These are phyloP conservation scores for Myodes glareolus DNA, from an alignment of 2,113 vertebrate genomes.

Conservation along the genomic window DNA sequence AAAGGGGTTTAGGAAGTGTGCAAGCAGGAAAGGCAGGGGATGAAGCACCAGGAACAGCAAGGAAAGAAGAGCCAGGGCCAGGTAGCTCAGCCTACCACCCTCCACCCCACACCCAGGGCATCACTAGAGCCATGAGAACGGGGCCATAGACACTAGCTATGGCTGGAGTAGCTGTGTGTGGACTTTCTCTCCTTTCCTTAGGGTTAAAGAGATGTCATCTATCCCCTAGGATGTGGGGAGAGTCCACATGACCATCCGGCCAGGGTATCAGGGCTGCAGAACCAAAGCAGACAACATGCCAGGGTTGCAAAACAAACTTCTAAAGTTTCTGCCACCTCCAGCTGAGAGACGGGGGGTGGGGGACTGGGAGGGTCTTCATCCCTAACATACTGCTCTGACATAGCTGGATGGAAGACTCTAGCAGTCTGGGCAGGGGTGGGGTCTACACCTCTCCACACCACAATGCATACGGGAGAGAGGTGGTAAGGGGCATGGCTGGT, in stretches of 20 bases:
- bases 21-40: rapidly evolving
- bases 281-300: neutral
- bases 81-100: rapidly evolving
- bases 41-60: neutral
- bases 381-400: neutral
- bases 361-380: neutral
- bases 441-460: neutral
- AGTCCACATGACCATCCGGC: neutral
- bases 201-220: neutral
- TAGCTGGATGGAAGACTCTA: neutral
- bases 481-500: too few species aligned
- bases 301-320: neutral
- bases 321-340: neutral
- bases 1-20: neutral
- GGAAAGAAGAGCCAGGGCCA: neutral
- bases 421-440: neutral
- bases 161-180: neutral
- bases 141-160: neutral
- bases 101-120: neutral
- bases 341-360: rapidly evolving
- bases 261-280: neutral
- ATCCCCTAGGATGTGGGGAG: neutral
- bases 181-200: neutral
- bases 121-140: rapidly evolving
- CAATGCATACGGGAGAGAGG: rapidly evolving